phyloP scores from a whole-genome alignment of 2,113 vertebrate species.

The Phaethornis superciliosus region DNA sequence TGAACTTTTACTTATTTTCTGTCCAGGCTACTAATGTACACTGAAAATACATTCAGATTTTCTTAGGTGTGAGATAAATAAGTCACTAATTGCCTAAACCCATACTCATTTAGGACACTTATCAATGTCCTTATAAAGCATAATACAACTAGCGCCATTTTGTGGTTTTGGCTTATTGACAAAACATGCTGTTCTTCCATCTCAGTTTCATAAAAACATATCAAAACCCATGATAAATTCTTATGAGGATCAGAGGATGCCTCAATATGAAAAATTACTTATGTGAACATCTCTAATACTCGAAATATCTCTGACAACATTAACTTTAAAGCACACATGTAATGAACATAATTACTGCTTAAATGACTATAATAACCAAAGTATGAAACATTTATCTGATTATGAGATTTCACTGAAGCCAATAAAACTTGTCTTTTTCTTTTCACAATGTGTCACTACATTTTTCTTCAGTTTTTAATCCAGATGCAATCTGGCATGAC shows the following conservation, averaged over 20 bases:
- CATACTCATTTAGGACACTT: background rate
- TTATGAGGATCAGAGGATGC: background rate
- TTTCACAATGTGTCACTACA: conserved; percentile 33
- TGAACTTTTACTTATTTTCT: background rate
- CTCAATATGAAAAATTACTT: background rate
- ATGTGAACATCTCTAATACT: background rate
- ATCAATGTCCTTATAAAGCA: background rate
- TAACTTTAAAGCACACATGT: conserved; percentile 32
- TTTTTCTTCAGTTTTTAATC: conserved; percentile 52
- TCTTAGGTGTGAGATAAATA: background rate
- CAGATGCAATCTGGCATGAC: conserved; percentile 55
- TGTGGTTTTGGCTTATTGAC: background rate
- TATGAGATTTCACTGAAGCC: conserved; percentile 30
- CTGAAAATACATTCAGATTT: background rate
- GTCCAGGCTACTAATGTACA: background rate
- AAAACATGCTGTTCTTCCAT: background rate
- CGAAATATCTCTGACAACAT: background rate
- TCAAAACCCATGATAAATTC: background rate
- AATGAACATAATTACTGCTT: conserved; percentile 29
- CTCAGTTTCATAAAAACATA: background rate
- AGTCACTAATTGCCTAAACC: background rate
- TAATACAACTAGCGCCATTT: background rate
- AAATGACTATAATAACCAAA: conserved; percentile 27
- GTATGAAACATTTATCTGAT: conserved; percentile 43
- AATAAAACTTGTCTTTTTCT: conserved; percentile 35